phyloP scores from a whole-genome alignment of 1,140 invertebrate genomes.

The Pissodes strobi region DNA sequence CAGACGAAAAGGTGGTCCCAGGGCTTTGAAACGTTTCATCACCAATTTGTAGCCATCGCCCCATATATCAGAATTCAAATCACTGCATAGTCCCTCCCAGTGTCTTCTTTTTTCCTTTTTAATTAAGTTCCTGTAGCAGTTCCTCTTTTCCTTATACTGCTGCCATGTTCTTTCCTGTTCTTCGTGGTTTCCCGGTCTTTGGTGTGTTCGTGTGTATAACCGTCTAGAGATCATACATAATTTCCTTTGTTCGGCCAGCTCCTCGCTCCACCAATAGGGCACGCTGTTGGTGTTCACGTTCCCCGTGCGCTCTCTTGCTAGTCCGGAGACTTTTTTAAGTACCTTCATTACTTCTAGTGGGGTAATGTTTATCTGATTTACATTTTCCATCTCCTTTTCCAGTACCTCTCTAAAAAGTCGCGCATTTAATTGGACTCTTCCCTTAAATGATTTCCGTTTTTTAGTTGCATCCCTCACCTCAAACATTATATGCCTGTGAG shows the following conservation, averaged over 20 bases:
- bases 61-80: background rate
- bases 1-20: background rate
- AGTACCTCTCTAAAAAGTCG: background rate
- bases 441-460: background rate
- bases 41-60: background rate
- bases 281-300: background rate
- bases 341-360: background rate
- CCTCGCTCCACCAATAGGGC: slow-evolving; percentile 2
- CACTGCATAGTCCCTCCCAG: background rate
- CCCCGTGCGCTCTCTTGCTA: background rate
- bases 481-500: slow-evolving; percentile 1
- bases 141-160: background rate
- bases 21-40: background rate
- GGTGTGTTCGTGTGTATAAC: no score
- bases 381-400: background rate
- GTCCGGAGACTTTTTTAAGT: background rate
- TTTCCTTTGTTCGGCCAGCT: background rate
- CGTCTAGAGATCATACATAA: no score
- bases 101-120: background rate
- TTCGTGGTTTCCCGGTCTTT: background rate
- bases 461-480: background rate
- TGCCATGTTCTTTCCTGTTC: background rate
- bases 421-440: background rate
- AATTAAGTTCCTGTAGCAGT: background rate
- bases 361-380: no score